Evolutionary conservation across 1,140 invertebrate genomes (phyloP).

Genomic region (Campodea augens): DNA sequence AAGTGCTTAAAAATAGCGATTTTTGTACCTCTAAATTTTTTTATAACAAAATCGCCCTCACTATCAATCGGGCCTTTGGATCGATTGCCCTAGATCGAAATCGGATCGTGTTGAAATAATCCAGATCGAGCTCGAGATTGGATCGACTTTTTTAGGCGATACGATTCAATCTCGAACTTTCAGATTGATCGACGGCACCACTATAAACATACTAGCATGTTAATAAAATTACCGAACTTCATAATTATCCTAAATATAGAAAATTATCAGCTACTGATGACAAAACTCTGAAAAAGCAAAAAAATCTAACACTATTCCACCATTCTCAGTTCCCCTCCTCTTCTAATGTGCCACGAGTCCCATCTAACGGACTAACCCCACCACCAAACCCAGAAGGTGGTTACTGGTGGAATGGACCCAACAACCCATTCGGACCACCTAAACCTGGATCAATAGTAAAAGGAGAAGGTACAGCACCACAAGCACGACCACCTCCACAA

Average conservation of each 20-base stretch:
- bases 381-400: background rate
- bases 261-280: too few relatives aligned
- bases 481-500: background rate
- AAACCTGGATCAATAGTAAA: background rate
- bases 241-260: too few relatives aligned
- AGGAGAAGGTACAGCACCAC: background rate
- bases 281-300: too few relatives aligned
- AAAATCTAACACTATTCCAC: too few relatives aligned
- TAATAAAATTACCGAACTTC: too few relatives aligned
- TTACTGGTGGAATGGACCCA: background rate
- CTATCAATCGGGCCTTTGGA: too few relatives aligned
- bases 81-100: too few relatives aligned
- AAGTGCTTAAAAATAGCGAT: too few relatives aligned
- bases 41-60: background rate
- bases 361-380: background rate
- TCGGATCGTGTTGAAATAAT: too few relatives aligned
- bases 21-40: background rate
- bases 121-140: too few relatives aligned
- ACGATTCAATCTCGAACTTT: background rate
- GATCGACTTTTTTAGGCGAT: background rate
- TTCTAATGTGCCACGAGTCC: background rate
- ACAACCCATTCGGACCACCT: background rate
- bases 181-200: too few relatives aligned
- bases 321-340: too few relatives aligned
- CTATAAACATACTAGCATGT: background rate